Evolutionary conservation across 2,888 invertebrate species (phyloP).

Genomic region (Cyaniris semiargus): DNA sequence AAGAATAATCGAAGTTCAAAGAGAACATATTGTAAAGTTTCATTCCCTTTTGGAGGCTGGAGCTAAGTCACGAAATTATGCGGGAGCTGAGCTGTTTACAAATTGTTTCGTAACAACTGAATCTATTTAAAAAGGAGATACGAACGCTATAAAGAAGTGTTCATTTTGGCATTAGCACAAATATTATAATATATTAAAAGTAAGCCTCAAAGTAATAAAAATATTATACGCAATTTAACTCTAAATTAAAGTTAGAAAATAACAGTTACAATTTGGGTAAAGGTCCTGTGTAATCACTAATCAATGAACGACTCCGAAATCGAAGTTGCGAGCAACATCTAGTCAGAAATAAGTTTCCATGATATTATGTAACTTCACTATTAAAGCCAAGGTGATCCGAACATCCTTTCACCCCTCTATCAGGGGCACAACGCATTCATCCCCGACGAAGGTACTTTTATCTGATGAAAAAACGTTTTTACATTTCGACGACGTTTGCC

Average conservation of each 20-base stretch:
- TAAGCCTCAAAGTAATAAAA: too few species aligned
- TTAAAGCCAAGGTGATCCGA: slow-evolving; percentile 26
- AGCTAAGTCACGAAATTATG: slow-evolving; percentile 21
- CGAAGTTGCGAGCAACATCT: too few species aligned
- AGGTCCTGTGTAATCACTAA: too few species aligned
- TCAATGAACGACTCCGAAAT: too few species aligned
- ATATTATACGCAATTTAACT: too few species aligned
- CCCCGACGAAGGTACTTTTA: slow-evolving; percentile 27
- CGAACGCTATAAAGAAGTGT: not conserved
- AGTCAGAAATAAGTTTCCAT: too few species aligned
- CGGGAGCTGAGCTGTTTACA: slow-evolving; percentile 25
- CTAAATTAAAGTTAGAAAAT: too few species aligned
- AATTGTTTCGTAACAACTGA: not conserved
- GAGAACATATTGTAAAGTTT: slow-evolving; percentile 1
- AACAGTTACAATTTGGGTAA: too few species aligned
- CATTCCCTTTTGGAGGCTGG: not conserved
- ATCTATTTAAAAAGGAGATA: not conserved
- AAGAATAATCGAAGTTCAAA: slow-evolving; percentile 2
- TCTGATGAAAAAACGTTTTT: slow-evolving; percentile 30
- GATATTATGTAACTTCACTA: not conserved
- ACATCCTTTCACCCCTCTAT: slow-evolving; percentile 14
- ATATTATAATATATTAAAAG: too few species aligned
- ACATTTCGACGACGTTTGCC: slow-evolving; percentile 17
- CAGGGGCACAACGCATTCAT: slow-evolving; percentile 26
- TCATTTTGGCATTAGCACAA: too few species aligned